Percentiles rank a stretch among this genome's conserved stretches.
Evolutionary conservation across 2,888 invertebrate genomes (phyloP).

Genomic region (Hydraecia micacea): DNA sequence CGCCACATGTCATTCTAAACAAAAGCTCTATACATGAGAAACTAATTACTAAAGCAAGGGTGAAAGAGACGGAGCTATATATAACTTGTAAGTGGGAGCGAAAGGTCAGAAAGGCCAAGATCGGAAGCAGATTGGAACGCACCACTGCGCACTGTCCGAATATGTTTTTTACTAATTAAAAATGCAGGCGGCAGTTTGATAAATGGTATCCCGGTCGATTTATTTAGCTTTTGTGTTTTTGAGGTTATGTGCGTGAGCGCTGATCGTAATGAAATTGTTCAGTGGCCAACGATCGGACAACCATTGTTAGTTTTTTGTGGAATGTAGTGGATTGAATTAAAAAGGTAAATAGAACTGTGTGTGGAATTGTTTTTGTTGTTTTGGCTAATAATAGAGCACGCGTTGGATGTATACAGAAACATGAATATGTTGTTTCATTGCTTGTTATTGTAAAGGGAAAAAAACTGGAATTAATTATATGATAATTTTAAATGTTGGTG

Average conservation of each 20-base stretch:
- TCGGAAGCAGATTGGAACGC: slow-evolving; percentile 89
- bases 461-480: background rate
- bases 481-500: background rate
- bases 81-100: slow-evolving; percentile 65
- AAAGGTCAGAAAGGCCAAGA: slow-evolving; percentile 74
- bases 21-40: slow-evolving; percentile 87
- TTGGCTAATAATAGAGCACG: slow-evolving; percentile 10
- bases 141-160: slow-evolving; percentile 86
- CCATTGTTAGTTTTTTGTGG: slow-evolving; percentile 59
- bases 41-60: slow-evolving; percentile 83
- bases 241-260: slow-evolving; percentile 70
- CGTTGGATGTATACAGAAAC: background rate
- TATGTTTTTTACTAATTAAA: slow-evolving; percentile 88
- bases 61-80: slow-evolving; percentile 70
- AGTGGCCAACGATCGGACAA: slow-evolving; percentile 62
- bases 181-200: slow-evolving; percentile 84
- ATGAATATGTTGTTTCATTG: slow-evolving; percentile 5
- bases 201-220: slow-evolving; percentile 84
- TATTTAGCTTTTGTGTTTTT: slow-evolving; percentile 78
- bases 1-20: slow-evolving; percentile 89
- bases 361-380: slow-evolving; percentile 47
- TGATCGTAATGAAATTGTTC: slow-evolving; percentile 67
- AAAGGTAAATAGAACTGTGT: slow-evolving; percentile 51
- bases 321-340: slow-evolving; percentile 55
- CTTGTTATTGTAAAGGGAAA: no score